Evolutionary conservation across 92 coral and sea anemone species (phyloP).

Genomic region (Pocillopora grandis): DNA sequence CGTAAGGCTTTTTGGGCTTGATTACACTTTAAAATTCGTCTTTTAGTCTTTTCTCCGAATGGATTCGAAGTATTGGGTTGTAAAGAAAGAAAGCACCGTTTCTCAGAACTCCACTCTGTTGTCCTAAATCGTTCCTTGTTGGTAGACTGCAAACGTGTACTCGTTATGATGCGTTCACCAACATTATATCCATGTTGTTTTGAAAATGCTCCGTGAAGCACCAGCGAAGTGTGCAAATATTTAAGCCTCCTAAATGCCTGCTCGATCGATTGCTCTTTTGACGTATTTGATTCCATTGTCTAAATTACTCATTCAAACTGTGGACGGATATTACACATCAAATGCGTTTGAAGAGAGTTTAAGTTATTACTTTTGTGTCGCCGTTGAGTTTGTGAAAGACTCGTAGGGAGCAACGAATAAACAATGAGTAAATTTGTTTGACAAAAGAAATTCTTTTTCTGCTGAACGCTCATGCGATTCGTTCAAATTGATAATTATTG

Average conservation of each 20-base stretch:
- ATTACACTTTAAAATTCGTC: constrained; percentile 2
- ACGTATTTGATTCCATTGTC: constrained; percentile 26
- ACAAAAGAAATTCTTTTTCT: not conserved
- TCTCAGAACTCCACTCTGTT: not conserved
- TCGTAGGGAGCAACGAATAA: not conserved
- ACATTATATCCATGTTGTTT: not conserved
- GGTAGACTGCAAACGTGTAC: constrained; percentile 13
- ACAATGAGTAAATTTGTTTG: constrained; percentile 19
- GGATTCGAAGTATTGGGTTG: constrained; percentile 50
- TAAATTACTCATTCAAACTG: not conserved
- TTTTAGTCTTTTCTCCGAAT: constrained; percentile 14
- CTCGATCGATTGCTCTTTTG: constrained; percentile 51
- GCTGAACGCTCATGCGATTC: not conserved
- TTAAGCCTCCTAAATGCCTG: constrained; percentile 79
- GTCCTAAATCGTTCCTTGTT: not conserved
- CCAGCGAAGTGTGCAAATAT: constrained; percentile 80
- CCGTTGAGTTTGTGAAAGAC: not conserved
- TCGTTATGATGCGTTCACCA: not conserved
- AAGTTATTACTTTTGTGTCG: not conserved
- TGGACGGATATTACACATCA: not conserved
- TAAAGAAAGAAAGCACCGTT: constrained; percentile 52
- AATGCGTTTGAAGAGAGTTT: not conserved
- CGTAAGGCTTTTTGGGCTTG: constrained; percentile 40
- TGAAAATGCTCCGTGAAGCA: constrained; percentile 13
- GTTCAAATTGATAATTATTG: not conserved